A percentile compares a stretch with the other conserved stretches of the same genome.
These are phyloP conservation scores for Spodoptera littoralis DNA, from an alignment of 2,888 invertebrate genomes.

Conservation along the genomic window DNA sequence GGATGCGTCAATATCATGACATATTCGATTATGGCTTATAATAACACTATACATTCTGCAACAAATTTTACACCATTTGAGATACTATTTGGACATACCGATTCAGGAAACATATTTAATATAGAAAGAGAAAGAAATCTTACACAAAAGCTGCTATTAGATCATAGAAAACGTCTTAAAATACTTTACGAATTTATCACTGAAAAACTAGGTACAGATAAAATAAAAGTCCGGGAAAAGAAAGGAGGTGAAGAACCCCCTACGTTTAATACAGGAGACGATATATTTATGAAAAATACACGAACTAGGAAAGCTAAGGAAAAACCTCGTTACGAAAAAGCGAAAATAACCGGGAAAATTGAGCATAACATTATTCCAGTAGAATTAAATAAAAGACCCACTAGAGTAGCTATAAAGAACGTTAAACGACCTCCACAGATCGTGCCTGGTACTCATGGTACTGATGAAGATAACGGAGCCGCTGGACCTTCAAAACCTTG, in stretches of 20 bases:
- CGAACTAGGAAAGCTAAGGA: conserved; percentile 5
- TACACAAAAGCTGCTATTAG: conserved; percentile 36
- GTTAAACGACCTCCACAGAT: conserved; percentile 5
- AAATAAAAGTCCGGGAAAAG: neutral
- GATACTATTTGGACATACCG: too few species aligned
- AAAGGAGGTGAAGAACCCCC: neutral
- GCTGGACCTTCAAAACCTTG: conserved; percentile 7
- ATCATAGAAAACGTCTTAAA: conserved; percentile 36
- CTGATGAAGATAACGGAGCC: neutral
- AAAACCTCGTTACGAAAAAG: conserved; percentile 20
- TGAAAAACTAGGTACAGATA: neutral
- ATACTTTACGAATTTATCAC: conserved; percentile 14
- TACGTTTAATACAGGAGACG: too few species aligned
- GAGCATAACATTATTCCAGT: conserved; percentile 3
- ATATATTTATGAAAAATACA: too few species aligned
- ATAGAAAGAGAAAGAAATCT: too few species aligned
- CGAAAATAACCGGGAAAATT: neutral
- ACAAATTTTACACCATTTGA: too few species aligned
- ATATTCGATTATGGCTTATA: too few species aligned
- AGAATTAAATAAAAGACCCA: conserved; percentile 1
- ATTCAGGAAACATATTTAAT: too few species aligned
- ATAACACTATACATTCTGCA: too few species aligned
- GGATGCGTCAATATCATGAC: too few species aligned
- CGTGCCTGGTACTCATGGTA: conserved; percentile 7
- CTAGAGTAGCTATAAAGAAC: conserved; percentile 12